Percentiles rank a stretch among this genome's conserved stretches.
phyloP scores from a whole-genome alignment of 2,888 invertebrate species.

The Byasa hedistus region DNA sequence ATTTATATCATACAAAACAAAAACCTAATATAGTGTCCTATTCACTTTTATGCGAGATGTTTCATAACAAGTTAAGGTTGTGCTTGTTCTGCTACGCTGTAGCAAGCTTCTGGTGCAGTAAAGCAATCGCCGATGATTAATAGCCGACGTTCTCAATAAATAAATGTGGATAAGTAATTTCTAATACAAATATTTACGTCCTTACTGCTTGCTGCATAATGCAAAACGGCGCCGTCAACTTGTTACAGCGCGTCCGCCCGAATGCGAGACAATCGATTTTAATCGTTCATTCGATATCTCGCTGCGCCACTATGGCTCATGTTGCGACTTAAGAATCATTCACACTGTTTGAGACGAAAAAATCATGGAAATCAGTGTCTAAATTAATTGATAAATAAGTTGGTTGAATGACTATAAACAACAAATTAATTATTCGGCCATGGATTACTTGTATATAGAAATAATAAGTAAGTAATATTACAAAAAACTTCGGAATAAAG shows the following conservation, averaged over 20 bases:
- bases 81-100: neutral
- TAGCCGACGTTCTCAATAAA: slow-evolving; percentile 25
- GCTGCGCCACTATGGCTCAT: slow-evolving; percentile 22
- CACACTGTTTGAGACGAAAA: neutral
- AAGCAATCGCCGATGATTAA: slow-evolving; percentile 27
- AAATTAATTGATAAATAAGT: no score
- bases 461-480: no score
- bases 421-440: no score
- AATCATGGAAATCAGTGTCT: no score
- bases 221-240: slow-evolving; percentile 25
- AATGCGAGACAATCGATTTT: slow-evolving; percentile 28
- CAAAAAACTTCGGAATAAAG: no score
- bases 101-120: slow-evolving; percentile 7
- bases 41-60: slow-evolving; percentile 10
- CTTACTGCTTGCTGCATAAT: slow-evolving; percentile 18
- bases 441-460: no score
- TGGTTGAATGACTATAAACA: no score
- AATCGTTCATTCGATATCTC: slow-evolving; percentile 29
- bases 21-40: neutral
- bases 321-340: slow-evolving; percentile 7
- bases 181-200: slow-evolving; percentile 30
- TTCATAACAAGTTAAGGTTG: slow-evolving; percentile 8
- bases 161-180: slow-evolving; percentile 29
- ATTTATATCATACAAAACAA: no score
- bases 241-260: slow-evolving; percentile 18